Evolutionary conservation across 2,888 invertebrate genomes (phyloP).

Genomic region (Pristionchus arcanus): DNA sequence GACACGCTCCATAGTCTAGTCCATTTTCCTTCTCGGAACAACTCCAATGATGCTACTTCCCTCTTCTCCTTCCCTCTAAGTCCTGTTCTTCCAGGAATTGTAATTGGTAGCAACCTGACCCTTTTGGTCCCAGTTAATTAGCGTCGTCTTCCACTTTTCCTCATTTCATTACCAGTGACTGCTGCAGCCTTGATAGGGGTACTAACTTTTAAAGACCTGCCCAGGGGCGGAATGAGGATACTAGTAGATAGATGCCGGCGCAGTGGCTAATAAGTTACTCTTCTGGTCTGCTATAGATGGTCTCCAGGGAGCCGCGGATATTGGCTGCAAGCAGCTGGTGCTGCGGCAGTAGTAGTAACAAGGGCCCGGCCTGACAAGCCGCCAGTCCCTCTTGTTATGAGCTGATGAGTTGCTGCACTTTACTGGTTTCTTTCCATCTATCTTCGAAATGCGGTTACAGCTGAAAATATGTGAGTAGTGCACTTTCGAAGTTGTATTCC

Average conservation of each 20-base stretch:
- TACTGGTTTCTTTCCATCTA: background rate
- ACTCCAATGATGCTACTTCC: background rate
- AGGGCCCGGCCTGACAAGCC: no score
- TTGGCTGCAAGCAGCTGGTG: background rate
- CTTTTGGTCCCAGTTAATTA: background rate
- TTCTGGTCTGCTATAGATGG: background rate
- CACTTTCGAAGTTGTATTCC: background rate
- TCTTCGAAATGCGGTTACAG: background rate
- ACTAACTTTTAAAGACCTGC: constrained; percentile 14
- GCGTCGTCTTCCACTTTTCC: background rate
- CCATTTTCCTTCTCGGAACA: background rate
- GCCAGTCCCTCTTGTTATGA: background rate
- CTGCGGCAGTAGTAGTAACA: background rate
- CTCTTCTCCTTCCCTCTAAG: background rate
- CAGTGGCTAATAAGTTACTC: constrained; percentile 6
- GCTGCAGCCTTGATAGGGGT: background rate
- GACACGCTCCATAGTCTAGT: background rate
- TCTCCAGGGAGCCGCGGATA: background rate
- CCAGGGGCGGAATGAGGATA: background rate
- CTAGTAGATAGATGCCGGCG: background rate
- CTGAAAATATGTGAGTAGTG: background rate
- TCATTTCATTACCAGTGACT: background rate
- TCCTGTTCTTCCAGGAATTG: background rate
- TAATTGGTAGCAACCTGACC: background rate
- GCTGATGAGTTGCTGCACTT: background rate